Percentiles rank a stretch among this genome's conserved stretches.
phyloP scores from a whole-genome alignment of 2,113 vertebrate species.

The Caranx melampygus region DNA sequence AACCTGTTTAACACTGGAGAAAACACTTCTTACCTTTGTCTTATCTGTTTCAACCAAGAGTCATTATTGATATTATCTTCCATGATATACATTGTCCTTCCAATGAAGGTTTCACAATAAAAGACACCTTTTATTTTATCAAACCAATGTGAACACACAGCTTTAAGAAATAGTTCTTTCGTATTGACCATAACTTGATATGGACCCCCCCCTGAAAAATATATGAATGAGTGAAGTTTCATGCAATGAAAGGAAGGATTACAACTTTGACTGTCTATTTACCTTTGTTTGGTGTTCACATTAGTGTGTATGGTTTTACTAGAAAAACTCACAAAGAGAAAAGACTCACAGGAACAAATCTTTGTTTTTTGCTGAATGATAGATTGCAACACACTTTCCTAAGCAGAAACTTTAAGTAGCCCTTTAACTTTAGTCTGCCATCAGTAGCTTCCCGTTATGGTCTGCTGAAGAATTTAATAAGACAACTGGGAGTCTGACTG shows the following conservation, averaged over 20 bases:
- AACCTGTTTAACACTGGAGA: neutral
- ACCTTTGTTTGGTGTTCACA: neutral
- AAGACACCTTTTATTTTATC: neutral
- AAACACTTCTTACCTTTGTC: neutral
- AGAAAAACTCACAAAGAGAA: neutral
- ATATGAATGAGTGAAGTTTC: neutral
- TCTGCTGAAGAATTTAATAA: slow-evolving; percentile 68
- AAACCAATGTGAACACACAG: neutral
- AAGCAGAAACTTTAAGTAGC: slow-evolving; percentile 2
- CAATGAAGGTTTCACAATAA: neutral
- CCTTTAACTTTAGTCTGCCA: slow-evolving; percentile 27
- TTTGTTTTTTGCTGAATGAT: neutral
- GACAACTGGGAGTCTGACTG: slow-evolving; percentile 68
- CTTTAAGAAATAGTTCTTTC: neutral
- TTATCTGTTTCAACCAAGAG: neutral
- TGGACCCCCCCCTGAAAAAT: neutral
- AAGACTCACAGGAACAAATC: neutral
- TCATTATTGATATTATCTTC: neutral
- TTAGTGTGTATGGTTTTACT: neutral
- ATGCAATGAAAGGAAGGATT: neutral
- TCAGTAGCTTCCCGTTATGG: slow-evolving; percentile 62
- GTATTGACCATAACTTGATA: neutral
- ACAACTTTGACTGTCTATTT: neutral
- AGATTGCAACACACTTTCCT: slow-evolving; percentile 15
- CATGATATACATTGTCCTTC: neutral